phyloP scores from a whole-genome alignment of 2,888 invertebrate genomes.

The Eristalis tenax region DNA sequence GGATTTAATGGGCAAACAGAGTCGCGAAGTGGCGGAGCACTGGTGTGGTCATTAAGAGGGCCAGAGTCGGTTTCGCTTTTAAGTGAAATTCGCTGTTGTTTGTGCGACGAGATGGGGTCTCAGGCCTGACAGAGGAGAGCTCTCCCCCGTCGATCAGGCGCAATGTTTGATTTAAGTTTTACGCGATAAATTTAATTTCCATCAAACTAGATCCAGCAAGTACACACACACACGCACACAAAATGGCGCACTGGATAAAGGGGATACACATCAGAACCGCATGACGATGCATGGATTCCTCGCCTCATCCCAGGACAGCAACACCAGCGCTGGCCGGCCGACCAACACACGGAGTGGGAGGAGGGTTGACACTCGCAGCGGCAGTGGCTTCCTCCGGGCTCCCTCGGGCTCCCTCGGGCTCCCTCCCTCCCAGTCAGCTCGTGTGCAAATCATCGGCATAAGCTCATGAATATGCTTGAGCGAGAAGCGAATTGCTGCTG shows the following conservation, averaged over 20 bases:
- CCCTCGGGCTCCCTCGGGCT: not conserved
- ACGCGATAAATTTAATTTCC: slow-evolving; percentile 18
- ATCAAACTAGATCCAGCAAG: slow-evolving; percentile 1
- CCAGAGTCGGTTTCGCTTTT: not conserved
- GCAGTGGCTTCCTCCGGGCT: too few species aligned
- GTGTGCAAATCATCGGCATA: slow-evolving; percentile 26
- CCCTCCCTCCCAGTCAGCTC: not conserved
- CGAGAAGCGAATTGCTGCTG: slow-evolving; percentile 29
- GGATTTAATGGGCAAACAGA: slow-evolving; percentile 34
- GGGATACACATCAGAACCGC: not conserved
- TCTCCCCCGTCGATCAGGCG: not conserved
- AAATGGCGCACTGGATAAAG: slow-evolving; percentile 13
- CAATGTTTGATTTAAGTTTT: not conserved
- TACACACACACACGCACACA: not conserved
- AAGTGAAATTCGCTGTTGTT: too few species aligned
- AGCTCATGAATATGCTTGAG: slow-evolving; percentile 34
- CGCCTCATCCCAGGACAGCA: too few species aligned
- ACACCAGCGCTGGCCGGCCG: not conserved
- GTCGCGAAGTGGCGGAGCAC: not conserved
- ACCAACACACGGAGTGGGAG: too few species aligned
- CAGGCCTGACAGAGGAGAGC: too few species aligned
- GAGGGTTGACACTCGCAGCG: not conserved
- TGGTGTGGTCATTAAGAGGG: not conserved
- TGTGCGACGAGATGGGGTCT: too few species aligned
- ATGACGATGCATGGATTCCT: not conserved